phyloP scores from a whole-genome alignment of 2,797 vertebrate species.

The Galaxias olidus region DNA sequence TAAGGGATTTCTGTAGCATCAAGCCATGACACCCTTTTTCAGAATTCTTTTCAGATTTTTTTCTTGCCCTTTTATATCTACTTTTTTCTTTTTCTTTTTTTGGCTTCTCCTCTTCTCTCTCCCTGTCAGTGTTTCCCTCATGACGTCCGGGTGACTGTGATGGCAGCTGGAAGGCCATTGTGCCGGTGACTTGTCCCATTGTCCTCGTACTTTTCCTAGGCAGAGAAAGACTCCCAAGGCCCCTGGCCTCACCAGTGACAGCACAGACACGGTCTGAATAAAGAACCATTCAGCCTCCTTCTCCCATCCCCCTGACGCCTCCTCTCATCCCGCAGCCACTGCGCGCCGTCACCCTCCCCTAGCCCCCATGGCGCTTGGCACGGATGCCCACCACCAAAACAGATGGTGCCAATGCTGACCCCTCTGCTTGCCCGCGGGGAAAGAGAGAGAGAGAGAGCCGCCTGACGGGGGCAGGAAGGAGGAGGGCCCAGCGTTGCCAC shows the following conservation, averaged over 20 bases:
- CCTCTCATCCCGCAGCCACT: conserved; percentile 45
- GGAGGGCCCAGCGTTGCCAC: conserved; percentile 42
- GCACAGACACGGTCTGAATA: conserved; percentile 50
- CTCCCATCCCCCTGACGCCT: conserved; percentile 22
- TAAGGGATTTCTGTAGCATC: too few species aligned
- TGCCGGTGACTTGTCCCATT: conserved; percentile 59
- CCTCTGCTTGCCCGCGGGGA: conserved; percentile 61
- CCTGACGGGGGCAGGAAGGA: conserved; percentile 40
- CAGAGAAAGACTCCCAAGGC: conserved; percentile 28
- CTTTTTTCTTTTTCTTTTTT: background rate
- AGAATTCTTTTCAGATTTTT: background rate
- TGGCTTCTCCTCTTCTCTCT: background rate
- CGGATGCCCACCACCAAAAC: conserved; percentile 64
- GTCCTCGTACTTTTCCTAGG: conserved; percentile 48
- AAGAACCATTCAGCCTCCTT: conserved; percentile 58
- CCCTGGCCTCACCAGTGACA: conserved; percentile 49
- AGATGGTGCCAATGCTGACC: conserved; percentile 77
- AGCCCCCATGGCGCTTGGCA: conserved; percentile 68
- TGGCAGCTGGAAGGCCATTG: conserved; percentile 22
- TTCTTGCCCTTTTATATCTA: too few species aligned
- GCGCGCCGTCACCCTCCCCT: conserved; percentile 40
- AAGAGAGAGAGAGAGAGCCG: conserved; percentile 51
- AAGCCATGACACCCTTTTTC: too few species aligned
- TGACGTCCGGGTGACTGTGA: background rate
- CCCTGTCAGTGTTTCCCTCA: too few species aligned